phyloP scores from a whole-genome alignment of 2,113 vertebrate species.

The Austrofundulus limnaeus region DNA sequence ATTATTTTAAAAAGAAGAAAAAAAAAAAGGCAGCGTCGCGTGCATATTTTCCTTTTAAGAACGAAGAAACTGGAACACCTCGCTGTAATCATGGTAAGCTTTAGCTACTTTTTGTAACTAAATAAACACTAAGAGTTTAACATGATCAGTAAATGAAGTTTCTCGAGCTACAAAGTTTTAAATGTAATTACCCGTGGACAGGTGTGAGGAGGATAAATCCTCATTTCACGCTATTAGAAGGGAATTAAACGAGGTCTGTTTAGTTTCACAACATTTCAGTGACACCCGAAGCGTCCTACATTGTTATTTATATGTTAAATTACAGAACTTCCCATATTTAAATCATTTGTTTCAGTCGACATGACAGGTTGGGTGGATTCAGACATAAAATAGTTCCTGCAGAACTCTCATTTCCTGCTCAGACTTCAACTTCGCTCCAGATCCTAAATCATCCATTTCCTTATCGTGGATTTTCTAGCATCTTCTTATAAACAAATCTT shows the following conservation, averaged over 20 bases:
- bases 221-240: neutral
- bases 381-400: slow-evolving; percentile 50
- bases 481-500: slow-evolving; percentile 6
- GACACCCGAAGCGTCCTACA: no score
- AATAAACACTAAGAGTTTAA: neutral
- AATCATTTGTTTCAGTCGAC: slow-evolving; percentile 2
- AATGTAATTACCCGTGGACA: neutral
- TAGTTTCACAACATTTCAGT: neutral
- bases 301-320: neutral
- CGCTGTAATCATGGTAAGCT: slow-evolving; percentile 40
- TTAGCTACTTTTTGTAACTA: neutral
- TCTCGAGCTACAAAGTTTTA: neutral
- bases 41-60: slow-evolving; percentile 19
- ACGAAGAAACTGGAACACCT: slow-evolving; percentile 14
- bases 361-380: slow-evolving; percentile 40
- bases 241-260: neutral
- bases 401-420: slow-evolving; percentile 58
- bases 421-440: slow-evolving; percentile 19
- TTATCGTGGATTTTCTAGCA: slow-evolving; percentile 25
- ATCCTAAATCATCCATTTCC: slow-evolving; percentile 33
- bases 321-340: neutral
- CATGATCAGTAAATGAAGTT: neutral
- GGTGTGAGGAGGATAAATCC: neutral
- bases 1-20: neutral
- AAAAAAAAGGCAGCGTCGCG: neutral